These are phyloP conservation scores for Scaptomyza graminum DNA, from an alignment of 1,140 invertebrate genomes.

Conservation along the genomic window DNA sequence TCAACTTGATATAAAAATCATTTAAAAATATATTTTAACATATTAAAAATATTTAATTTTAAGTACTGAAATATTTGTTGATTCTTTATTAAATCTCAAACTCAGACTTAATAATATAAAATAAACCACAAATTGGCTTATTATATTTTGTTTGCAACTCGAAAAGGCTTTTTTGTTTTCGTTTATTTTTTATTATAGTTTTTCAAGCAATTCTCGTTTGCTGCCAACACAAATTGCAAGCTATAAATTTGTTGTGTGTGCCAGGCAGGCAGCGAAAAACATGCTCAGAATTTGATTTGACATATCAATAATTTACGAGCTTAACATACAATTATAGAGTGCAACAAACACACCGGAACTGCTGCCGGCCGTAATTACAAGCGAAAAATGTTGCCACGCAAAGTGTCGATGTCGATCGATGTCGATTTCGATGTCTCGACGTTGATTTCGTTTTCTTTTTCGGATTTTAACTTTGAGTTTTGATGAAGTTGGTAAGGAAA, in stretches of 20 bases:
- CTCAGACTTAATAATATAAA: no score
- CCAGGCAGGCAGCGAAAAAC: slow-evolving; percentile 38
- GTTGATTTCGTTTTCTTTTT: slow-evolving; percentile 13
- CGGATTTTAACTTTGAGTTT: slow-evolving; percentile 14
- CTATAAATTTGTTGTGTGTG: slow-evolving; percentile 52
- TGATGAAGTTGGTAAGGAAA: slow-evolving; percentile 7
- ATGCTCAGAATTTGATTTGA: slow-evolving; percentile 72
- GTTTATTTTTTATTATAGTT: not conserved
- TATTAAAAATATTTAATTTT: no score
- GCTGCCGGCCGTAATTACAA: slow-evolving; percentile 71
- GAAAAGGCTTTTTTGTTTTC: no score
- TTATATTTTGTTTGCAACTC: no score
- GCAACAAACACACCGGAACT: slow-evolving; percentile 59
- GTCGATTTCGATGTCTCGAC: slow-evolving; percentile 23
- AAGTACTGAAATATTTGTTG: no score
- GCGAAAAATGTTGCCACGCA: slow-evolving; percentile 50
- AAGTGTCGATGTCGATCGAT: slow-evolving; percentile 63
- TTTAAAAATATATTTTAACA: no score
- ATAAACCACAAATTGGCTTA: no score
- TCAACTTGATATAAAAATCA: no score
- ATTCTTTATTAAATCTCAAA: no score
- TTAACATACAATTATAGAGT: slow-evolving; percentile 67
- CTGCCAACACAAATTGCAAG: slow-evolving; percentile 46
- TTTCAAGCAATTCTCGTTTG: slow-evolving; percentile 21
- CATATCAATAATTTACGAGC: slow-evolving; percentile 75